Evolutionary conservation across 2,888 invertebrate genomes (phyloP), one percentile per base, ranked within the genome.

Genomic region (Loripinus fragilis): DNA sequence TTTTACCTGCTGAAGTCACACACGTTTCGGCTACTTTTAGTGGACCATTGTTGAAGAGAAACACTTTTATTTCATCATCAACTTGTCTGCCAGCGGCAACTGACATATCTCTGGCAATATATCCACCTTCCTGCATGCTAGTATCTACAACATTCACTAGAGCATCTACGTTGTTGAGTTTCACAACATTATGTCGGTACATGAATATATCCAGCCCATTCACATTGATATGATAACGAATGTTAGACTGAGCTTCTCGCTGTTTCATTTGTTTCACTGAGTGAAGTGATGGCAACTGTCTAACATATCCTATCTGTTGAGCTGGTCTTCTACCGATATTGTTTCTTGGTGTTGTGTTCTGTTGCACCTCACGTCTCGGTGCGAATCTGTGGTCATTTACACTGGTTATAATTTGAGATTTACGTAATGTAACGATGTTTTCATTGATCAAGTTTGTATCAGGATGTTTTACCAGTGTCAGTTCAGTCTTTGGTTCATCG

Each of bases 191-290:
- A 15, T 81, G 76, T 38, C 80, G 78, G 52, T 83, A 83, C 83
- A 83, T 81, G 45, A 67, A 78, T 17, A 83, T 83, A n/a, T 78
- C 78, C 7, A 83, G 67, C 1, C 83, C 83, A 52, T 83, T 81
- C 12, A 83, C 78, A 30, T 78, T 80, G 10, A 83, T 83, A 33
- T 81, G 73, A 38, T 81, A 83, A 15, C 80, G 71, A 7, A 83
- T 71, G 20, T 28, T 76, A 17, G 76, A 35, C 15, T 66, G 60
- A 33, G 60, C 60, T 20, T 60, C 60, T 60, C 33, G 3, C 33
- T 60, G 60, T 60, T 60, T 60, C 60, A 60, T 60, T 33, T 60
- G 60, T 60, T 60, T 60, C n/a, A 30, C 15, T 8, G 60, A 60
- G 33, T 60, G 60, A 30, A 60, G 33, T 3, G 60, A 30, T 33